Percentiles rank a stretch among this genome's conserved stretches.
Conservation (phyloP, 2,113 vertebrate species). For the Sminthopsis crassicaudata region DNA sequence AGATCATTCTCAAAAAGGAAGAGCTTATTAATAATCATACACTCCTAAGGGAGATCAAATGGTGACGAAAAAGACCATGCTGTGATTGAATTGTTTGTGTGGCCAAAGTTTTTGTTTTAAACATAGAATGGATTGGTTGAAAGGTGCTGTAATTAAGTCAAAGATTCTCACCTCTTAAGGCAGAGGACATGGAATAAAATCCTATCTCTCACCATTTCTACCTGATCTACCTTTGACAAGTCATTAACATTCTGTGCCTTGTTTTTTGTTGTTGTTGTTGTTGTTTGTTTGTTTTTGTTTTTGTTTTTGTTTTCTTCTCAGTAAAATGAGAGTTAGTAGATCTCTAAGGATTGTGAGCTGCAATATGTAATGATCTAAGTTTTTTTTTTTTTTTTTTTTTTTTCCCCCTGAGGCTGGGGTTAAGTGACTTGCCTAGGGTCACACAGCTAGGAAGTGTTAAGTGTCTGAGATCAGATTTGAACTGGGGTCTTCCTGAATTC, state of each 20-base stretch:
- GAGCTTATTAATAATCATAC: fast-evolving
- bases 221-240: not conserved
- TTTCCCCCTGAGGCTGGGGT: too few relatives aligned
- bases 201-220: not conserved
- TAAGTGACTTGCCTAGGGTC: too few relatives aligned
- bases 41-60: not conserved
- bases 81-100: not conserved
- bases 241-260: not conserved
- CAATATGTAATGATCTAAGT: not conserved
- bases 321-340: not conserved
- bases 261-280: too few relatives aligned
- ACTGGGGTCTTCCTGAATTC: too few relatives aligned
- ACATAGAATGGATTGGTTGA: too few relatives aligned
- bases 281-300: not conserved
- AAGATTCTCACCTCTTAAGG: not conserved
- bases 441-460: too few relatives aligned
- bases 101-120: not conserved
- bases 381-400: too few relatives aligned
- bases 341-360: not conserved
- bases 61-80: not conserved
- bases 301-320: not conserved
- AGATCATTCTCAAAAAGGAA: not conserved
- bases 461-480: too few relatives aligned
- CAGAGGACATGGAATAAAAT: not conserved
- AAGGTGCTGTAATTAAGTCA: not conserved